Base-by-base conservation (phyloP, 2,888 invertebrate genomes). In the Lamproptera curius region DNA sequence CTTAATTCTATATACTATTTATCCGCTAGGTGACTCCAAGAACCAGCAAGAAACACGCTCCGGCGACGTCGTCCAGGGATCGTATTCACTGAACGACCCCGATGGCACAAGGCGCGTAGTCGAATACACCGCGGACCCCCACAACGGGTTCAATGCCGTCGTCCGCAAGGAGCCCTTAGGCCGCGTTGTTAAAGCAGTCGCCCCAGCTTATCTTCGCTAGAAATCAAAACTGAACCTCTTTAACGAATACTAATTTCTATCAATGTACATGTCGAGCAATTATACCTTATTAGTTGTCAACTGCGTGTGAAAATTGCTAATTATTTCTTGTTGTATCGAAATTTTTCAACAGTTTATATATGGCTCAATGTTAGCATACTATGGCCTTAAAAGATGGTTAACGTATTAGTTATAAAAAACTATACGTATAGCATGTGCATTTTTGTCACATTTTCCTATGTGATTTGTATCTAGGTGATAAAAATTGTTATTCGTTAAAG, bases 111-210 rank as follows among this genome's bases (percentile, higher is more conserved):
- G 91, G 43, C 89, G 86, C 37, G 84, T 89, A 53, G 92, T 92
- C 2, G 91, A 91, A 58, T 92, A 92, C 72, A 91, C 90, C 8
- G 91, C 91, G 5, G 91, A 91, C 65, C 90, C 91, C n/a, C 80
- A 89, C 50, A 91, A 91, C 61, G 91, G 91, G 2, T 92, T 92
- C 78, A 91, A 91, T 71, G 91, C 91, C 9, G 89, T 91, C 26
- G 92, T 92, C 0, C 91, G 91, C 73, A 91, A 90, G 64, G 90
- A 90, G 44, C 91, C 91, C 1, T 57, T 80, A 0, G 88, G 86
- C 0, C 76, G 73, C 6, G 82, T 86, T 6, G 84, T 80, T 0
- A 88, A 88, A 56, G 82, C 82, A 0, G 84, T 82, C 3, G 82
- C 75, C 0, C 71, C 76, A 1, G 64, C 73, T 3, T 78, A 74